Percentiles rank a stretch among this genome's conserved stretches.
Evolutionary conservation across 2,888 invertebrate species (phyloP).

Genomic region (Ormyrus thymus): DNA sequence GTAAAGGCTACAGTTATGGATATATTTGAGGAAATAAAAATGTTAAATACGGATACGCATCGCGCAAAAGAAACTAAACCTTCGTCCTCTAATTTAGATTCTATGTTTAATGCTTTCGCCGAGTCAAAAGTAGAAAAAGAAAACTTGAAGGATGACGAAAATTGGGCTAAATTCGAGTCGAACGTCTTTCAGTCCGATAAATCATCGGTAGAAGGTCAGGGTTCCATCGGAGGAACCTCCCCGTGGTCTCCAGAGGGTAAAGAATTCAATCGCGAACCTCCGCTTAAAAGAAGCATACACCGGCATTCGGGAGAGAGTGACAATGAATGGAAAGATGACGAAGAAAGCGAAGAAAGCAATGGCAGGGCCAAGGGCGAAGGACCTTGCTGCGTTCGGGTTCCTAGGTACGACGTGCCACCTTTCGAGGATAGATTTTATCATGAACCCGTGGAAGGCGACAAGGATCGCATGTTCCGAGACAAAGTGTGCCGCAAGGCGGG

Average conservation of each 20-base stretch:
- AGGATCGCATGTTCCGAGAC: constrained; percentile 68
- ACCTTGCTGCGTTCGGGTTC: constrained; percentile 69
- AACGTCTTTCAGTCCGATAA: constrained; percentile 68
- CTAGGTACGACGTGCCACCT: constrained; percentile 62
- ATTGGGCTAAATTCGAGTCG: constrained; percentile 74
- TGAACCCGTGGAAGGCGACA: constrained; percentile 62
- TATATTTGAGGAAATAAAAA: constrained; percentile 72
- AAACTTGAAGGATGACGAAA: constrained; percentile 67
- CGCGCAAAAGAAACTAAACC: constrained; percentile 53
- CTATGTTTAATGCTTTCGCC: constrained; percentile 68
- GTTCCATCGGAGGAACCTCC: constrained; percentile 77
- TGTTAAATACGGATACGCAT: constrained; percentile 66
- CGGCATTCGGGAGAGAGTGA: constrained; percentile 74
- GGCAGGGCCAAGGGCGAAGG: constrained; percentile 72
- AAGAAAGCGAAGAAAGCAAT: constrained; percentile 73
- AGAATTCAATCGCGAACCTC: constrained; percentile 76
- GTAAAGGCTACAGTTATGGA: constrained; percentile 65
- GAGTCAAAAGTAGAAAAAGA: constrained; percentile 62
- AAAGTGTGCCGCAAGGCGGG: constrained; percentile 65
- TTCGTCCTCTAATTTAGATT: constrained; percentile 66
- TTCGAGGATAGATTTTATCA: constrained; percentile 68
- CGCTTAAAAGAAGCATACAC: constrained; percentile 61
- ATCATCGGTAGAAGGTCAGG: constrained; percentile 67
- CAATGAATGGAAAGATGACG: constrained; percentile 74
- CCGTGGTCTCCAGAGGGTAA: constrained; percentile 88